Evolutionary conservation across 2,888 invertebrate genomes (phyloP).

Genomic region (Malacosoma neustria): DNA sequence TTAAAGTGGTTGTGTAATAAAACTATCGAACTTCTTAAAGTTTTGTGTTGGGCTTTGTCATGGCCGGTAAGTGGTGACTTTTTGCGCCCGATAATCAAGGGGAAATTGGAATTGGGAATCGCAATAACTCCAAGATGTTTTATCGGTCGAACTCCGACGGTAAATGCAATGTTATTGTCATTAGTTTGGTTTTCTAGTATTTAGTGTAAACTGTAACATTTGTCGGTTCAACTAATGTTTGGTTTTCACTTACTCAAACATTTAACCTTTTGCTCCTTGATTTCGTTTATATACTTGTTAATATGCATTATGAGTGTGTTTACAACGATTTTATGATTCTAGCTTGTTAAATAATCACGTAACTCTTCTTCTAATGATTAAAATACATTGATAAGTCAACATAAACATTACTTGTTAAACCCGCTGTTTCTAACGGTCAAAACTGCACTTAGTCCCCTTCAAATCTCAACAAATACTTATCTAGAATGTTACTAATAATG

Average conservation of each 20-base stretch:
- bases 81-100: slow-evolving; percentile 73
- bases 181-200: slow-evolving; percentile 66
- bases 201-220: slow-evolving; percentile 58
- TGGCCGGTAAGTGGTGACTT: slow-evolving; percentile 86
- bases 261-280: slow-evolving; percentile 52
- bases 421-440: neutral
- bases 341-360: neutral
- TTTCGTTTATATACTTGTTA: slow-evolving; percentile 33
- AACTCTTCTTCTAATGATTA: neutral
- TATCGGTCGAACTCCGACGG: slow-evolving; percentile 76
- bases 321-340: neutral
- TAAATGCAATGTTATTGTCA: slow-evolving; percentile 74
- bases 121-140: slow-evolving; percentile 75
- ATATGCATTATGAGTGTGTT: neutral
- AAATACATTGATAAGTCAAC: neutral
- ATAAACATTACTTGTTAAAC: neutral
- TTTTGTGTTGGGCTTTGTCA: slow-evolving; percentile 80
- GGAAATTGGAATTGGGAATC: slow-evolving; percentile 74
- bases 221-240: slow-evolving; percentile 56
- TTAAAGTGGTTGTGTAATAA: slow-evolving; percentile 68
- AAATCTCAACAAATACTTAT: neutral
- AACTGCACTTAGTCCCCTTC: neutral
- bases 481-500: neutral
- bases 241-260: slow-evolving; percentile 59
- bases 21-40: slow-evolving; percentile 70